Conservation (phyloP, 92 coral and sea anemone species). For the Plumapathes pennacea region DNA sequence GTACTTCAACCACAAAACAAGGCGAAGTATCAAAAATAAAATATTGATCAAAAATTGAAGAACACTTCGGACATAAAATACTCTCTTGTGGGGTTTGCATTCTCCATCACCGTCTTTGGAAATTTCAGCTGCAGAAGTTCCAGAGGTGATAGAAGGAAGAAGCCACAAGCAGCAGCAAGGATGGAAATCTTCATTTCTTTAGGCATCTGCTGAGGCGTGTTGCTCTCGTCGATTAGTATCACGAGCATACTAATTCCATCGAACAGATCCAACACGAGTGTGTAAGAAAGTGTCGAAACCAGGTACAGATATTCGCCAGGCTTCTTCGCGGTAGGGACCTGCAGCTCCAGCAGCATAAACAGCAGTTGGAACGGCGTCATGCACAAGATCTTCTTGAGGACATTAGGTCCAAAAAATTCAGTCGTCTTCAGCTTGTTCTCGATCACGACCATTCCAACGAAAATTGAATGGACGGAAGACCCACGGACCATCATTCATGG, state of each 20-base stretch:
- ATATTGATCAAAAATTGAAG: constrained; percentile 19
- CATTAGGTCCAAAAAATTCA: constrained; percentile 59
- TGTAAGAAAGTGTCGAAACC: constrained; percentile 24
- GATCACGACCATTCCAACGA: constrained; percentile 8
- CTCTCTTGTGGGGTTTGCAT: constrained; percentile 1
- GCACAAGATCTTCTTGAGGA: constrained; percentile 58
- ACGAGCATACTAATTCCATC: constrained; percentile 55
- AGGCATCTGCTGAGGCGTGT: background rate
- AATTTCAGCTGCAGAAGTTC: constrained; percentile 43
- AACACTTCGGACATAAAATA: background rate
- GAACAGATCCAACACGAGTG: constrained; percentile 51
- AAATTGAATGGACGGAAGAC: too few species aligned
- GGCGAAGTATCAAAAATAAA: constrained; percentile 44
- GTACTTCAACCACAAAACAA: constrained; percentile 21
- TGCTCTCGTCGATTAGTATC: constrained; percentile 27
- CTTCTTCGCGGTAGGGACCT: background rate
- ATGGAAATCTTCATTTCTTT: constrained; percentile 11
- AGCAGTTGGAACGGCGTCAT: constrained; percentile 57
- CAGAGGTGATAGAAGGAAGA: constrained; percentile 40
- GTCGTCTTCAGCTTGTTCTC: constrained; percentile 28
- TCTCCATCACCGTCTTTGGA: background rate
- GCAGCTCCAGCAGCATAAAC: constrained; percentile 45
- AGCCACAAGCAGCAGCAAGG: constrained; percentile 24
- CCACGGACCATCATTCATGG: too few species aligned
- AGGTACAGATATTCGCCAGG: constrained; percentile 17